Conservation (phyloP, 2,888 invertebrate species). For the Pterostichus niger region DNA sequence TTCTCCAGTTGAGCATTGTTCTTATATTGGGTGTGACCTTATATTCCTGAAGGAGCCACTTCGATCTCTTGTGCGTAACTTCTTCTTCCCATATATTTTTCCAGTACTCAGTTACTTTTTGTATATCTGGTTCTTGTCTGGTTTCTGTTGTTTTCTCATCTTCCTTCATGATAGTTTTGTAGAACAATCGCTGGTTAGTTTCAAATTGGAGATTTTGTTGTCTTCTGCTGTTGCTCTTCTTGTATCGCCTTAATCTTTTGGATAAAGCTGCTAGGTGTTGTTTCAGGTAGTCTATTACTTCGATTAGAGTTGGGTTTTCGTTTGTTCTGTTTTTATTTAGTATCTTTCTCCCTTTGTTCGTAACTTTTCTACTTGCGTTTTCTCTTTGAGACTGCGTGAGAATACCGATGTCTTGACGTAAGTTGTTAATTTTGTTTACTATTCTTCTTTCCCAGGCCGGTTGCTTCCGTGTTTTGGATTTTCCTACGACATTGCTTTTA, state of each 20-base stretch:
- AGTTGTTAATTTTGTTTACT: not conserved
- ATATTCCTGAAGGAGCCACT: not conserved
- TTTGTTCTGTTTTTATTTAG: not conserved
- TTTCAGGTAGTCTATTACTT: not conserved
- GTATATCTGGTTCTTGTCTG: not conserved
- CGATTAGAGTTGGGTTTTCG: not conserved
- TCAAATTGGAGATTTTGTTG: not conserved
- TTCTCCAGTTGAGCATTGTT: not conserved
- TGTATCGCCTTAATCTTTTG: not conserved
- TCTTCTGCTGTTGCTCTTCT: not conserved
- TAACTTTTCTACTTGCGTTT: not conserved
- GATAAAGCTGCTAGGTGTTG: not conserved
- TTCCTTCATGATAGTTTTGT: not conserved
- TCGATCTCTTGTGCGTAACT: not conserved
- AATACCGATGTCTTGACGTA: not conserved
- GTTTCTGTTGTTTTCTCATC: not conserved
- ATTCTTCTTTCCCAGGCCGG: constrained; percentile 10
- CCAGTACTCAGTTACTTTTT: not conserved
- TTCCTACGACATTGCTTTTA: too few species aligned
- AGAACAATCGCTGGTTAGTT: too few species aligned
- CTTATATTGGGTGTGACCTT: not conserved
- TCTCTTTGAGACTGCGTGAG: not conserved
- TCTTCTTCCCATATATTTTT: not conserved
- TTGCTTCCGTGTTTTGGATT: not conserved
- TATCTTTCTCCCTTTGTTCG: not conserved